Percentiles rank a stretch among this genome's conserved stretches.
Evolutionary conservation across 2,888 invertebrate genomes (phyloP).

Genomic region (Aspidapion aeneum): DNA sequence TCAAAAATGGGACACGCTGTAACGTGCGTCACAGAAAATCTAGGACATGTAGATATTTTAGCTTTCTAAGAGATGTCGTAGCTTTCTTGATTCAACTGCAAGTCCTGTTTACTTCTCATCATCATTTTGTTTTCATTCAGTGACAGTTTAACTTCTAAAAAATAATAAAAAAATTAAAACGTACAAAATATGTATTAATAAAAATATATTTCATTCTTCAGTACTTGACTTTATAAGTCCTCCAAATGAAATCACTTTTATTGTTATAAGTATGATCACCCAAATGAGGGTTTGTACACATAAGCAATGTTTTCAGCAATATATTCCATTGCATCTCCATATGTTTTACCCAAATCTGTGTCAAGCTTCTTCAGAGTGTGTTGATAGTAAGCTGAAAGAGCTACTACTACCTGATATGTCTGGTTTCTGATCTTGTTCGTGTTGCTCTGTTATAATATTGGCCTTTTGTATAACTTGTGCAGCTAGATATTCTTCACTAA

Average conservation of each 20-base stretch:
- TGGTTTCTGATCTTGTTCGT: not conserved
- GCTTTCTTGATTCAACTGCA: too few relatives aligned
- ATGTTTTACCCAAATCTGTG: conserved; percentile 4
- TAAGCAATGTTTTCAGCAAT: conserved; percentile 7
- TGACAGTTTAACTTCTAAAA: too few relatives aligned
- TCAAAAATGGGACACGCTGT: too few relatives aligned
- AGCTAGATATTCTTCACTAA: not conserved
- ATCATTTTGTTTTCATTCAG: too few relatives aligned
- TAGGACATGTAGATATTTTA: too few relatives aligned
- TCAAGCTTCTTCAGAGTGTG: not conserved
- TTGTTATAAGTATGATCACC: conserved; percentile 6
- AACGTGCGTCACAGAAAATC: too few relatives aligned
- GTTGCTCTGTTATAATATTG: too few relatives aligned
- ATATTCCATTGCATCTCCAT: conserved; percentile 7
- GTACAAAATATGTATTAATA: too few relatives aligned
- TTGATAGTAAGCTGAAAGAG: not conserved
- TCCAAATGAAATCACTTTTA: conserved; percentile 2
- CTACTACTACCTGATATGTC: not conserved
- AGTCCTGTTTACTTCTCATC: too few relatives aligned
- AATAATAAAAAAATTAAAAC: too few relatives aligned
- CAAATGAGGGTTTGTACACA: not conserved
- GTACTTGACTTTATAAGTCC: conserved; percentile 2
- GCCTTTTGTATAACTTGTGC: not conserved
- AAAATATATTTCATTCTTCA: too few relatives aligned
- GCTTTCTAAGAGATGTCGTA: too few relatives aligned